Percentiles rank a stretch among this genome's conserved stretches.
These are phyloP conservation scores for Bos javanicus DNA, from an alignment of 2,113 vertebrate genomes.

Conservation along the genomic window DNA sequence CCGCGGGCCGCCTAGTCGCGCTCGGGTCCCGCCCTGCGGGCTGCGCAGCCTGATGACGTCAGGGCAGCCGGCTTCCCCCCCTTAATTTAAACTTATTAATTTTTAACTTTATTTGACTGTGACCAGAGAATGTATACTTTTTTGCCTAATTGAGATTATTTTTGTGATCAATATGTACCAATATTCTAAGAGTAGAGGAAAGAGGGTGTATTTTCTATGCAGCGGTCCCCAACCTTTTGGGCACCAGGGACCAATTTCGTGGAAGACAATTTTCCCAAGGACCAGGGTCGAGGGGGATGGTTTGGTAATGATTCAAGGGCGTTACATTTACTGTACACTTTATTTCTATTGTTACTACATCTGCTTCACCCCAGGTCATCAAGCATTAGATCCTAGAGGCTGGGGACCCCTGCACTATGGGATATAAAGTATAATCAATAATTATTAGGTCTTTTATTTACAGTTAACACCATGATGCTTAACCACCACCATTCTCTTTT, in stretches of 20 bases:
- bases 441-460: background rate
- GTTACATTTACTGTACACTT: background rate
- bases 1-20: too few species aligned
- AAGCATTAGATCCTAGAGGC: background rate
- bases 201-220: background rate
- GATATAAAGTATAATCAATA: background rate
- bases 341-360: background rate
- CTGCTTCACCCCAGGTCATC: background rate
- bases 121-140: background rate
- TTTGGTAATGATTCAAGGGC: background rate
- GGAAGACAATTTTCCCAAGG: background rate
- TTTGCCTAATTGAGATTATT: background rate
- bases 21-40: too few species aligned
- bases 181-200: background rate
- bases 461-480: background rate
- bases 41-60: too few species aligned
- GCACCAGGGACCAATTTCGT: background rate
- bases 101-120: slow-evolving; percentile 14
- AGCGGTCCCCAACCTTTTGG: background rate
- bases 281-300: background rate
- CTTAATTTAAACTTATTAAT: background rate
- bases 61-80: too few species aligned
- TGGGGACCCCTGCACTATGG: background rate
- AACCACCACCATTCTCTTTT: background rate
- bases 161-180: background rate